Base-by-base conservation (phyloP, 1,140 invertebrate genomes). In the Stegodyphus dumicola region DNA sequence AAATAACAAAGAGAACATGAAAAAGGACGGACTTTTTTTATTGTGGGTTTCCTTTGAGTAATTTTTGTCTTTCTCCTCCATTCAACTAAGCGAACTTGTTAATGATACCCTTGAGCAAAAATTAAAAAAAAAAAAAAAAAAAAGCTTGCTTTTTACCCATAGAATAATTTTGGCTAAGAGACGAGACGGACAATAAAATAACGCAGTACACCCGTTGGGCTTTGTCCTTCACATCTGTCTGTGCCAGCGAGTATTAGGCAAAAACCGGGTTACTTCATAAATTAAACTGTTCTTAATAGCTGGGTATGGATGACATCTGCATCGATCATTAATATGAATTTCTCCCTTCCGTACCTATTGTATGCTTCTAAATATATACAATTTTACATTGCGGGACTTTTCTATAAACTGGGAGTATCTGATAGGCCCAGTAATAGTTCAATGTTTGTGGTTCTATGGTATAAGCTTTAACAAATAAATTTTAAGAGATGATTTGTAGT, bases 211-310 rank as follows among this genome's bases (percentile, higher is more conserved):
- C 78, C 78, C 78, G 56, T 65, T 66, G 75, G 64, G 56, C 64
- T 51, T 78, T 78, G 77, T 78, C 77, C 77, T 78, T 65, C 70
- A 3, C 66, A n/a, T 69, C 66, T 53, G 65, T 78, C 77, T 78
- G 67, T 9, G n/a, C 4, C 18, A 6, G 15, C 66, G 66, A 17
- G 56, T 15, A 60, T 60, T 60, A 2, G 10, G 15, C 9, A n/a
- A 60, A 67, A 67, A 67, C 11, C 17, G 17, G 64, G 60, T 18
- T 18, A n/a, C 79, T 81, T 74, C 70, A 74, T 81, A 81, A 81
- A 74, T 81, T 81, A 81, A 74, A 74, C 48, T 49, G 67, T 66
- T 74, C 48, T 65, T 81, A 81, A 81, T 81, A 81, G 79, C 54
- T 54, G 56, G 79, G 54, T 81, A 64, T 33, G 60, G 70, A 65